Conservation (phyloP, 1,140 invertebrate species). For the Pachypeltis micranthus region DNA sequence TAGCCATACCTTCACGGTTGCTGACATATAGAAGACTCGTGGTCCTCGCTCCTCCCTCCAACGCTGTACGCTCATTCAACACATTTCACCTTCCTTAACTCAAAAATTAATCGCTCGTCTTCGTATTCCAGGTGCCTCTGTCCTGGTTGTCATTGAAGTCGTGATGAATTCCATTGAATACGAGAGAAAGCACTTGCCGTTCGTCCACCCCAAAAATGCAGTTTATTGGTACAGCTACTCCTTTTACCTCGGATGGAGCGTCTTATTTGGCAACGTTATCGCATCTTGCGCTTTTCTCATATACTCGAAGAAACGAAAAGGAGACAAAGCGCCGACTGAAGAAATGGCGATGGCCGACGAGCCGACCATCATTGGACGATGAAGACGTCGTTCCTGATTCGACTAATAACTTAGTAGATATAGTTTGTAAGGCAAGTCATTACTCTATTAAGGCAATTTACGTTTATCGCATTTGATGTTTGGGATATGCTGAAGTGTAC, state of each 20-base stretch:
- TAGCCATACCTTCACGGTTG: too few relatives aligned
- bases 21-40: too few relatives aligned
- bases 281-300: constrained; percentile 61
- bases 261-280: constrained; percentile 56
- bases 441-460: too few relatives aligned
- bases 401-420: too few relatives aligned
- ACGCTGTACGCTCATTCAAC: too few relatives aligned
- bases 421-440: too few relatives aligned
- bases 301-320: constrained; percentile 71
- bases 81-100: too few relatives aligned
- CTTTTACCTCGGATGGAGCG: constrained; percentile 66
- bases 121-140: constrained; percentile 52
- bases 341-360: constrained; percentile 72
- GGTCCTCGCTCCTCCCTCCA: too few relatives aligned
- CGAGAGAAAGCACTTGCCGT: constrained; percentile 50
- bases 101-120: too few relatives aligned
- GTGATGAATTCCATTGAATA: constrained; percentile 58
- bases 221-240: constrained; percentile 56
- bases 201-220: constrained; percentile 54
- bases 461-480: too few relatives aligned
- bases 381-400: too few relatives aligned
- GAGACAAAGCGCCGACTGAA: constrained; percentile 62
- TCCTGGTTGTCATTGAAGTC: constrained; percentile 70
- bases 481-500: too few relatives aligned
- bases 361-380: constrained; percentile 69